Percentiles rank a stretch among this genome's conserved stretches.
phyloP scores from a whole-genome alignment of 2,888 invertebrate genomes.

The Branchellion lobata region DNA sequence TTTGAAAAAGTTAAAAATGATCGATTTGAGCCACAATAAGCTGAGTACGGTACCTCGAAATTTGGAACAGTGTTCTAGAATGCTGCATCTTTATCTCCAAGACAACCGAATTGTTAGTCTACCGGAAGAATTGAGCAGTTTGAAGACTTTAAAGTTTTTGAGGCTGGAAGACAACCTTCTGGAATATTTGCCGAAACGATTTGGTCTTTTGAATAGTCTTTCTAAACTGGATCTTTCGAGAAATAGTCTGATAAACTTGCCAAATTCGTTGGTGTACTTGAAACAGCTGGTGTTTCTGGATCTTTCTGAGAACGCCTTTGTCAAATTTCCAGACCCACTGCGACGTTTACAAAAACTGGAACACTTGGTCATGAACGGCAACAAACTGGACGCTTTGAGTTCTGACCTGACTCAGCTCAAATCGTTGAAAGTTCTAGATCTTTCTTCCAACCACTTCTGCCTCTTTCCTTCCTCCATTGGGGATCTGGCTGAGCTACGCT shows the following conservation, averaged over 20 bases:
- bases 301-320: slow-evolving; percentile 58
- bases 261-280: slow-evolving; percentile 56
- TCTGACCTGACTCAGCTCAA: slow-evolving; percentile 56
- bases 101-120: slow-evolving; percentile 56
- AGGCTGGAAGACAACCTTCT: slow-evolving; percentile 54
- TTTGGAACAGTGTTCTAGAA: slow-evolving; percentile 56
- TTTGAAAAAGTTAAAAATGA: slow-evolving; percentile 55
- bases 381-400: slow-evolving; percentile 56
- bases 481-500: slow-evolving; percentile 55
- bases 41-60: slow-evolving; percentile 57
- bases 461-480: slow-evolving; percentile 55
- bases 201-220: slow-evolving; percentile 56
- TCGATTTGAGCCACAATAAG: slow-evolving; percentile 56
- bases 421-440: slow-evolving; percentile 56
- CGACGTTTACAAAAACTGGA: slow-evolving; percentile 49
- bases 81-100: slow-evolving; percentile 58
- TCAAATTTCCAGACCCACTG: slow-evolving; percentile 54
- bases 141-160: slow-evolving; percentile 46
- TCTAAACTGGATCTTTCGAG: slow-evolving; percentile 56
- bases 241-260: slow-evolving; percentile 59
- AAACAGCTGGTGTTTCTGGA: slow-evolving; percentile 54
- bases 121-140: slow-evolving; percentile 54
- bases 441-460: slow-evolving; percentile 56
- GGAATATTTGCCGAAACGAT: slow-evolving; percentile 58
- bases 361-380: slow-evolving; percentile 51